Conservation (phyloP, 1,140 invertebrate genomes). For the Trichonephila clavata region DNA sequence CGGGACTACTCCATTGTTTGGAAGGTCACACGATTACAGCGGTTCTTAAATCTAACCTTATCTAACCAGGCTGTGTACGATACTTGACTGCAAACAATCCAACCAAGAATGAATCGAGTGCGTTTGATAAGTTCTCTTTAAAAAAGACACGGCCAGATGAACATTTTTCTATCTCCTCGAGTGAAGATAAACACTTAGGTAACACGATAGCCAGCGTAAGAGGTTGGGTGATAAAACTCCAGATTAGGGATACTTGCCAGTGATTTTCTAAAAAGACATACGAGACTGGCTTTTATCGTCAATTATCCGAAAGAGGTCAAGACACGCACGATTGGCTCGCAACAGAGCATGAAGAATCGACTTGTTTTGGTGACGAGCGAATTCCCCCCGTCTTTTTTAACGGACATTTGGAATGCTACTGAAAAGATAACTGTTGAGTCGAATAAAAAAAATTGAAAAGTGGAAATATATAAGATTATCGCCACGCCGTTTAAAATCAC, state of each 20-base stretch:
- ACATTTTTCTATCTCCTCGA: no score
- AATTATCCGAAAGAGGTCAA: conserved; percentile 8
- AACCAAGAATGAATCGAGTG: no score
- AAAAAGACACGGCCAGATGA: no score
- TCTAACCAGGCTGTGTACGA: no score
- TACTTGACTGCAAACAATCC: no score
- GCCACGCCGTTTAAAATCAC: no score
- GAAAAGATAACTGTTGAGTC: background rate
- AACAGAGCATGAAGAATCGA: background rate
- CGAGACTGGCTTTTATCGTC: background rate
- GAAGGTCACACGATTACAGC: no score
- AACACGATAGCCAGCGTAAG: background rate
- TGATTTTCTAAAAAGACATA: background rate
- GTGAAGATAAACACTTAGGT: background rate
- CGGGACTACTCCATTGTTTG: no score
- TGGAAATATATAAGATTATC: no score
- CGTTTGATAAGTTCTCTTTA: no score
- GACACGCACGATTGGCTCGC: background rate
- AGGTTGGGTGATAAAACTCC: background rate
- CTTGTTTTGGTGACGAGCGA: background rate
- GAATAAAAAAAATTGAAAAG: background rate
- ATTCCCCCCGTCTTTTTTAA: background rate
- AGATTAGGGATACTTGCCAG: background rate
- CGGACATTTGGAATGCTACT: background rate
- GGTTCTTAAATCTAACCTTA: no score